Evolutionary conservation across 2,113 vertebrate species (phyloP).

Genomic region (Serilophus lunatus): DNA sequence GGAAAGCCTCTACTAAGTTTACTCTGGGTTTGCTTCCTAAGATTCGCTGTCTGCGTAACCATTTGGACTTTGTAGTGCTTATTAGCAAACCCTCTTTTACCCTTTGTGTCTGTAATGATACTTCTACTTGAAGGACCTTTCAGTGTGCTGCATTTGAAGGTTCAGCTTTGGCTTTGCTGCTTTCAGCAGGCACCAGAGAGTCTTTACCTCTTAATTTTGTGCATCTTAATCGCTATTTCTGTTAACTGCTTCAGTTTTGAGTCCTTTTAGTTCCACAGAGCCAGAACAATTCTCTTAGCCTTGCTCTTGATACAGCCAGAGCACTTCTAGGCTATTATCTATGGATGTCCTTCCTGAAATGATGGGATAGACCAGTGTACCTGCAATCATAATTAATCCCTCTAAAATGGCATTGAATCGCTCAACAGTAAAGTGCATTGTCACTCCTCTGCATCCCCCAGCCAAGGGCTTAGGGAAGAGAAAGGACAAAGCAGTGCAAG

Average conservation of each 20-base stretch:
- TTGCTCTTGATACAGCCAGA: conserved; percentile 41
- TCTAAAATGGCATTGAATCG: neutral
- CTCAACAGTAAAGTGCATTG: neutral
- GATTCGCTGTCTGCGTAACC: neutral
- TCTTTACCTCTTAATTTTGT: neutral
- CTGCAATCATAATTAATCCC: conserved; percentile 54
- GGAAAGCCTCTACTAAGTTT: neutral
- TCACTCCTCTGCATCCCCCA: neutral
- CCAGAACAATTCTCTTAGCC: conserved; percentile 67
- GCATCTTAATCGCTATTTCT: neutral
- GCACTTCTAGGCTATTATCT: conserved; percentile 64
- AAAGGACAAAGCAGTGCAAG: neutral
- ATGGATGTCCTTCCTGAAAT: conserved; percentile 46
- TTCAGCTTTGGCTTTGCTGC: neutral
- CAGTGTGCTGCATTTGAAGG: neutral
- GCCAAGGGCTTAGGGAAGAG: neutral
- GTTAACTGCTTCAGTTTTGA: conserved; percentile 47
- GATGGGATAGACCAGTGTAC: conserved; percentile 32
- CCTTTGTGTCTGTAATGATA: neutral
- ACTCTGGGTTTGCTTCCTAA: neutral
- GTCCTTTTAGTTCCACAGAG: conserved; percentile 41
- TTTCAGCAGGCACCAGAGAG: neutral
- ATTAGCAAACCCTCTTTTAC: neutral
- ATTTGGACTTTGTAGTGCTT: neutral
- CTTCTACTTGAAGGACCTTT: neutral